These are phyloP conservation scores for Ochropleura plecta DNA, from an alignment of 2,888 invertebrate species.

Conservation along the genomic window DNA sequence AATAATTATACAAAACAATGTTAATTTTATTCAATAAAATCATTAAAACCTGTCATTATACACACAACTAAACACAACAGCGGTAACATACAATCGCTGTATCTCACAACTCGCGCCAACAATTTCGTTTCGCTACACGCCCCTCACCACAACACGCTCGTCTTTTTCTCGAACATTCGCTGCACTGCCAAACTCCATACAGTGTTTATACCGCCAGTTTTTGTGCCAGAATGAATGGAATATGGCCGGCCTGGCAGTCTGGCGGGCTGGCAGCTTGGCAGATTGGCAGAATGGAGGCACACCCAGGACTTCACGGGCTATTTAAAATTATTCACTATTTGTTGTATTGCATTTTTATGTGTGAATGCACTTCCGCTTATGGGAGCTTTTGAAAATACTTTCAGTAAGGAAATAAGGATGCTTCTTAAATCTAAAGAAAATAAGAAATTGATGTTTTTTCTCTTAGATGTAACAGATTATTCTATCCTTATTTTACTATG, in stretches of 20 bases:
- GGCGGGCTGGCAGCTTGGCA: conserved; percentile 60
- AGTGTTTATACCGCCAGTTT: conserved; percentile 65
- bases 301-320: conserved; percentile 65
- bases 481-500: conserved; percentile 35
- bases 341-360: conserved; percentile 64
- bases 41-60: no score
- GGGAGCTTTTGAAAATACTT: conserved; percentile 4
- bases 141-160: conserved; percentile 72
- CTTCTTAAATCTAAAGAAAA: neutral
- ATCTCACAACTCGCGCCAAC: conserved; percentile 22
- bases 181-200: conserved; percentile 76
- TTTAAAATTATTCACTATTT: conserved; percentile 71
- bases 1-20: no score
- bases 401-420: neutral
- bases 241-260: conserved; percentile 67
- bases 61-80: no score
- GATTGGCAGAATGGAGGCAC: conserved; percentile 58
- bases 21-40: no score
- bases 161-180: conserved; percentile 75
- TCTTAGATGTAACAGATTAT: conserved; percentile 10
- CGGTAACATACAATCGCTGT: conserved; percentile 2
- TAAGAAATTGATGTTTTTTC: neutral
- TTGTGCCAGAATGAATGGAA: conserved; percentile 75
- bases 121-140: conserved; percentile 50
- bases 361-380: conserved; percentile 42